Evolutionary conservation across 2,113 vertebrate species (phyloP).

Genomic region (Pleuronectes platessa): DNA sequence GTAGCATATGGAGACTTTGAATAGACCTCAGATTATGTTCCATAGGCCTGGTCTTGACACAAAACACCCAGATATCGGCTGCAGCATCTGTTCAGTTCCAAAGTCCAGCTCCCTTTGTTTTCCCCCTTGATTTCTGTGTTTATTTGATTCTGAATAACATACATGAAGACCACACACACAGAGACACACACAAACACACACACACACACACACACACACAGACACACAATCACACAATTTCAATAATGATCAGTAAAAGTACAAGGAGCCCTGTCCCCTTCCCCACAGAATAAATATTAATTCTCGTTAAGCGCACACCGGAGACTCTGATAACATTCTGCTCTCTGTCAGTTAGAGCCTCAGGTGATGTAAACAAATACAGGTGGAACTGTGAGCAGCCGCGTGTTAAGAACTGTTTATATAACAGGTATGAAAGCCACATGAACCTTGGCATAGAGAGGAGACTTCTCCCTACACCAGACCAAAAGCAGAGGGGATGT

Average conservation of each 20-base stretch:
- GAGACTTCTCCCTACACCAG: conserved; percentile 2
- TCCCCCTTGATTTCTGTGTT: background rate
- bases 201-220: background rate
- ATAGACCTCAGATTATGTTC: background rate
- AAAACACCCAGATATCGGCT: background rate
- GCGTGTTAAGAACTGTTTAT: conserved; percentile 11
- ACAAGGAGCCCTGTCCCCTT: background rate
- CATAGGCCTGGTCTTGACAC: background rate
- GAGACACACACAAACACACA: too few species aligned
- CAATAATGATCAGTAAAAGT: background rate
- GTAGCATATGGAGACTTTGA: background rate
- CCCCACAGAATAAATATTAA: background rate
- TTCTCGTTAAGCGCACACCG: background rate
- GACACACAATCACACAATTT: background rate
- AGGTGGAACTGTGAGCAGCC: conserved; percentile 38
- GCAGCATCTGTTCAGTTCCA: background rate
- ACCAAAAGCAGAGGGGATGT: conserved; percentile 34
- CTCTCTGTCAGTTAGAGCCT: conserved; percentile 43
- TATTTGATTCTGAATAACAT: too few species aligned
- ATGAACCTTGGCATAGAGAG: background rate
- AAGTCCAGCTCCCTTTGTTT: too few species aligned
- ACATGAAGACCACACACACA: background rate
- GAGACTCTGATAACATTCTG: background rate
- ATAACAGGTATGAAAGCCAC: background rate
- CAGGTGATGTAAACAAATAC: conserved; percentile 51